Base-by-base conservation (phyloP, 92 coral and sea anemone species). In the Palythoa grandis region DNA sequence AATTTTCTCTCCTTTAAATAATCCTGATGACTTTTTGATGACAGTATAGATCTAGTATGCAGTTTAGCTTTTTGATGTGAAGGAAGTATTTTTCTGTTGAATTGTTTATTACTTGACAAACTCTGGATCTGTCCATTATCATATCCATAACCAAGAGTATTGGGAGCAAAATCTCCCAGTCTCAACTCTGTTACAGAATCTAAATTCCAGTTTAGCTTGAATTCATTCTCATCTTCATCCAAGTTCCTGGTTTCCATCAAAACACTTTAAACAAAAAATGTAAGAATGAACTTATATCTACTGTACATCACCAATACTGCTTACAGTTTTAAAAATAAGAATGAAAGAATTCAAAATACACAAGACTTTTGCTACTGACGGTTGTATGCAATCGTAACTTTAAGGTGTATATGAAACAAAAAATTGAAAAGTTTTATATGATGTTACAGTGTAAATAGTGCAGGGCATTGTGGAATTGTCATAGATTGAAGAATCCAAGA, bases 1-100 rank as follows among this genome's bases (percentile, higher is more conserved):
- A 97, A 91, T 84, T 90, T 90, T 83, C 89, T 94, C 76, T 97
- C 95, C n/a, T 90, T 89, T 48, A 92, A 65, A 72, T 76, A 84
- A 35, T 86, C 89, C 25, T 83, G 91, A 37, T 29, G 40, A 29
- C 96, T 95, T 38, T 70, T 16, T 47, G 97, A 89, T 54, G 96
- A 90, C 68, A 90, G 86, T 90, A 72, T 93, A 11, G 86, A 20
- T 10, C 90, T 84, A 0, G 94, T 77, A 22, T 93, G 94, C 68
- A 89, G 58, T 70, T 93, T 89, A 15, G 90, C 87, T 83, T 83
- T 97, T 72, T 85, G 73, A 29, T 91, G 95, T 48, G 98, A 92
- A 3, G 98, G 96, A 7, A 92, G 90, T 79, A 97, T 77, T 87
- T 93, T 94, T 39, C 86, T 87, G 24, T 92, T 86, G 20, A 87